Evolutionary conservation across 1,140 invertebrate genomes (phyloP), one percentile per base, ranked within the genome.

Genomic region (Dryas iulia): DNA sequence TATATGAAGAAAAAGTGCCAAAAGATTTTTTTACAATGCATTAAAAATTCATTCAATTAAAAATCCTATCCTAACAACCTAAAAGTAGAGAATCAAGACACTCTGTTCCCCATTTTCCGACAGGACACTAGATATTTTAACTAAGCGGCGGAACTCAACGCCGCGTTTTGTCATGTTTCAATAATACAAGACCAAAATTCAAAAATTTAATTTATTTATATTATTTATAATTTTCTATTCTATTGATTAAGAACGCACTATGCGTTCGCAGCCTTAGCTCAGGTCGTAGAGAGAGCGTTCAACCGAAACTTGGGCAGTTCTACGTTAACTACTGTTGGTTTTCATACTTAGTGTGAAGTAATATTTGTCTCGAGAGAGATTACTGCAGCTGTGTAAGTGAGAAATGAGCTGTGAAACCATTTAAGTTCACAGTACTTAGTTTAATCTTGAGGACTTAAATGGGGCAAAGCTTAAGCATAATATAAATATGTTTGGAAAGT

Each of bases 321-420:
- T 23, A 52, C 56, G 25, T 56, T 60, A 69, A 58, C 31, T 52
- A 33, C 53, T 64, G 56, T 69, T 69, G 35, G 67, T 59, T 52
- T 59, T 69, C 56, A 59, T 69, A 69, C 60, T 69, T 63, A 63
- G 35, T 31, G 25, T 69, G 52, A 69, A 69, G 33, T 69, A 69
- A 63, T 69, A 69, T 69, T 69, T 69, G 67, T 59, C 60, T 59
- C 24, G 24, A 30, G 35, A 30, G 35, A 47, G 47, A 67, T 67
- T 67, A 61, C 3, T 35, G 47, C 28, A 26, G 59, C 47, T 56
- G 25, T 21, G 35, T 47, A 47, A 47, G 59, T 56, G 47, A 59
- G 28, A 54, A 23, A 65, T 24, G 63, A 28, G 25, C 58, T 57
- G 35, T 18, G 14, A 47, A 47, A 47, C 35, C 14, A 47, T 47